A percentile compares a stretch with the other conserved stretches of the same genome.
phyloP scores from a whole-genome alignment of 2,888 invertebrate genomes.

The Cerastis rubricosa region DNA sequence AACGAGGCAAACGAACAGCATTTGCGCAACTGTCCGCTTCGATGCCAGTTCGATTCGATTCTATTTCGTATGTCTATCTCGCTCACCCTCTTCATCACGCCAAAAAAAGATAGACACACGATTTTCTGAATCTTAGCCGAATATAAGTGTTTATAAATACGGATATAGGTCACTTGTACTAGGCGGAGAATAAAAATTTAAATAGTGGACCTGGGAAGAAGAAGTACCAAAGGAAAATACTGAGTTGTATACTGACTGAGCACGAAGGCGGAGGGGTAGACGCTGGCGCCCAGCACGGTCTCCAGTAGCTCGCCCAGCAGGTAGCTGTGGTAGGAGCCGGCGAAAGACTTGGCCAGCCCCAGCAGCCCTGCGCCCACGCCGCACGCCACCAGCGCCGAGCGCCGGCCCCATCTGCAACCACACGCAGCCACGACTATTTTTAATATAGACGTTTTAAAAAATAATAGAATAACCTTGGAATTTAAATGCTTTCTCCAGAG shows the following conservation, averaged over 20 bases:
- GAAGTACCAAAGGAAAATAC: not conserved
- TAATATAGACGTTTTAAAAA: no score
- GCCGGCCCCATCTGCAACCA: slow-evolving; percentile 91
- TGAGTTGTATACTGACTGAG: slow-evolving; percentile 85
- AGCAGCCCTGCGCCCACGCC: slow-evolving; percentile 87
- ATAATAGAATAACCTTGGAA: no score
- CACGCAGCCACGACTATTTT: not conserved
- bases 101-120: not conserved
- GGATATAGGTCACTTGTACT: not conserved
- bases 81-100: not conserved
- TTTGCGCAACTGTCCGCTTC: not conserved
- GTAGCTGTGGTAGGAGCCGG: slow-evolving; percentile 88
- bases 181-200: not conserved
- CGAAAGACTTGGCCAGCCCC: slow-evolving; percentile 90
- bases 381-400: slow-evolving; percentile 90
- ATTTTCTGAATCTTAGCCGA: not conserved
- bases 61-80: not conserved
- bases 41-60: not conserved
- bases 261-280: slow-evolving; percentile 91
- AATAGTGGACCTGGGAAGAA: not conserved
- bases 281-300: slow-evolving; percentile 90
- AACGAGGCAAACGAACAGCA: not conserved
- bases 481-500: no score
- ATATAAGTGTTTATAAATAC: not conserved
- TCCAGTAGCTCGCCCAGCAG: slow-evolving; percentile 90